Base-by-base conservation (phyloP, 64 coral and sea anemone genomes). In the Hydrozoanthus tunicans region DNA sequence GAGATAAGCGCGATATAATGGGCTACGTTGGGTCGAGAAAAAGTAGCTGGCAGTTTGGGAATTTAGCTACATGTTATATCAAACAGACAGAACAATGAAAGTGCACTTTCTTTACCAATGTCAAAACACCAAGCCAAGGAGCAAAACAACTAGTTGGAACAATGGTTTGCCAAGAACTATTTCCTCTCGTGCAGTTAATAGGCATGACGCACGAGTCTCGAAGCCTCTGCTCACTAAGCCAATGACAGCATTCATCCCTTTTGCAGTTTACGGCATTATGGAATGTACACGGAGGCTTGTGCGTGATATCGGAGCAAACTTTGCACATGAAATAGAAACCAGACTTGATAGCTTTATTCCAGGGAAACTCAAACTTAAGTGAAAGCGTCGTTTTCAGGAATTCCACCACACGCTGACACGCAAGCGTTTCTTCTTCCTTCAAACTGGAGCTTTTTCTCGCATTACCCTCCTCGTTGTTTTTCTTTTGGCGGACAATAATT, bases 241-340 rank as follows among this genome's bases (percentile, higher is more conserved):
- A 81, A 58, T 81, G 79, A 13, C 79, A 81, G n/a, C 79, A 81
- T 55, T 81, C 79, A 10, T 81, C 58, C 62, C 79, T 54, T 32
- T n/a, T 81, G 58, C 79, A 81, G 58, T 81, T 81, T 15, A 58
- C 10, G 2, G 3, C 26, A 54, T 61, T 54, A 58, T 62, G 79
- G 26, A 24, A 8, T 61, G 11, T 61, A 62, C 66, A 70, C 0
- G 66, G 66, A 14, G 66, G 66, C 17, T 70, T 70, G 10, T 70
- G 11, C 17, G 10, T 10, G 66, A 70, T 70, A 70, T 70, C 66
- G 17, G 66, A 70, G 66, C 66, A 70, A 10, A 70, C 66, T 9
- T 20, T 70, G 66, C 66, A 70, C 66, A 70, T 70, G 11, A 70
- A 9, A 15, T 70, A 70, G 66, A 70, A 70, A 70, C 66, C 11